Evolutionary conservation across 1,140 invertebrate genomes (phyloP), one percentile per base, ranked within the genome.

Genomic region (Hylaeus volcanicus): DNA sequence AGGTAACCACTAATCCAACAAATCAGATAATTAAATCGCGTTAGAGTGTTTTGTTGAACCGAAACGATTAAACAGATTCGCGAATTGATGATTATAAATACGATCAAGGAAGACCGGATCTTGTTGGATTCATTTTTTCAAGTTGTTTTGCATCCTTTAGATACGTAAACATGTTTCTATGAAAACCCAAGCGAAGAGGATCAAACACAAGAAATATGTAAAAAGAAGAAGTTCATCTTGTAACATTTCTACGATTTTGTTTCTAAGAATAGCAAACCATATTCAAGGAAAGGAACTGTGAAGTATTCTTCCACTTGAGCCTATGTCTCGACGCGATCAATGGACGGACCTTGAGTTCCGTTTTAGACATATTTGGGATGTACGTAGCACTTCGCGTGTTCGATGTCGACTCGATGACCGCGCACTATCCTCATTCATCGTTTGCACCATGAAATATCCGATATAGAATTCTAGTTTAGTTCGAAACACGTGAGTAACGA

Each of bases 281-380:
- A 26, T 14, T 5, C 12, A 8, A 63, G 39, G 74, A 14, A 51
- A 77, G 14, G 11, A 56, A 58, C 45, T 5, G 3, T 12, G 66
- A 56, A 41, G 53, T 68, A 14, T 63, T 63, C 45, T 2, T 8
- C 51, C 6, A 58, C 12, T 2, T 5, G 11, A 65, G 70, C 45
- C 60, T 65, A 26, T 8, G 65, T n/a, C n/a, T 66, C 45, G 43
- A 58, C 43, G 60, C 79, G 84, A 86, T 86, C 83, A 77, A 86
- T 85, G 45, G 60, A 14, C 64, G 48, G 45, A 76, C 85, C 85
- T 86, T 86, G 85, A 72, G 39, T 63, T 79, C 63, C 75, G 61
- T 85, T 86, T 86, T 79, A 82, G 74, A 68, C 39, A 60, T 74
- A 78, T 82, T 75, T 79, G 64, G 51, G 14, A 69, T 51, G 60